Conservation (phyloP, 1,140 invertebrate genomes). For the Galleria mellonella region DNA sequence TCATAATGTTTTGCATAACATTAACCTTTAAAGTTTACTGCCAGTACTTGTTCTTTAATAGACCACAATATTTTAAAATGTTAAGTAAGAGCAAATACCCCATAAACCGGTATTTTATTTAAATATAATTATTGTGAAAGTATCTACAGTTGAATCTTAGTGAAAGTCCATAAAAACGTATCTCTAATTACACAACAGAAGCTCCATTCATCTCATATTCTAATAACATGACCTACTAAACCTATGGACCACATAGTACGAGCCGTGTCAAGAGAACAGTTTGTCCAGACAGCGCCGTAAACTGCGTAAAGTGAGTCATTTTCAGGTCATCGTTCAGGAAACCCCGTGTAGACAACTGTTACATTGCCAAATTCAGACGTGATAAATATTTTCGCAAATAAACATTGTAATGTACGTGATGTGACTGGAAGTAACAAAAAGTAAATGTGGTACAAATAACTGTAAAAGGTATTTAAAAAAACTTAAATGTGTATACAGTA, state of each 20-base stretch:
- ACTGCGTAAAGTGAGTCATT: conserved; percentile 57
- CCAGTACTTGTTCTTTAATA: too few species aligned
- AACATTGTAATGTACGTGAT: conserved; percentile 29
- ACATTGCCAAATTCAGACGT: conserved; percentile 50
- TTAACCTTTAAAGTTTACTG: conserved; percentile 3
- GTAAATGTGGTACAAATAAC: too few species aligned
- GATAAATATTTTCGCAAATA: conserved; percentile 49
- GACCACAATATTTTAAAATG: too few species aligned
- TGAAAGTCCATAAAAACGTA: conserved; percentile 20
- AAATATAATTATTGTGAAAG: neutral
- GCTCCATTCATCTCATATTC: conserved; percentile 18
- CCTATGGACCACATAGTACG: conserved; percentile 16
- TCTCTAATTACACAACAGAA: conserved; percentile 6
- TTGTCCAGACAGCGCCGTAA: conserved; percentile 25
- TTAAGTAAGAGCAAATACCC: neutral
- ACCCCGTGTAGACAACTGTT: conserved; percentile 45
- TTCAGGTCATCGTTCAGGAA: conserved; percentile 54
- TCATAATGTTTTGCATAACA: conserved; percentile 1
- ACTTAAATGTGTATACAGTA: too few species aligned
- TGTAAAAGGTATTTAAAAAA: too few species aligned
- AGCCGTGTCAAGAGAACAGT: conserved; percentile 32
- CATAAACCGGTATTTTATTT: too few species aligned
- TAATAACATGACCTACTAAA: conserved; percentile 36
- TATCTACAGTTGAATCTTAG: neutral
- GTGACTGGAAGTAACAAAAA: conserved; percentile 13